Conservation (phyloP, 2,797 vertebrate genomes). For the Catamblyrhynchus diadema region DNA sequence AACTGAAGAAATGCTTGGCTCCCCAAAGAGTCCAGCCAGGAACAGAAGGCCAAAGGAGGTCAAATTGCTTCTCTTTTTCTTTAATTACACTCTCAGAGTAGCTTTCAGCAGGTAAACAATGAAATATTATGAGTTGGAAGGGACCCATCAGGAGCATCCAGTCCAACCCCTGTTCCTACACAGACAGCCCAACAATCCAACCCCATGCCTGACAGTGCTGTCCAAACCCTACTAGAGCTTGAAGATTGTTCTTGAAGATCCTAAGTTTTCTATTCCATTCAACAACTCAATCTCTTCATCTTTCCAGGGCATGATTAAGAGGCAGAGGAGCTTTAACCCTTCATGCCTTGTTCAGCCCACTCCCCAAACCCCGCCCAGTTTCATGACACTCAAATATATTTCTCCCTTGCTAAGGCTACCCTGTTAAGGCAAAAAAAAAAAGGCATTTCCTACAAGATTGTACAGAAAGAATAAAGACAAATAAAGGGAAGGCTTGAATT, state of each 20-base stretch:
- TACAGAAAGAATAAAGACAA: not conserved
- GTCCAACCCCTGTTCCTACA: not conserved
- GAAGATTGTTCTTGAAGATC: not conserved
- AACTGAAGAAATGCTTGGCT: not conserved
- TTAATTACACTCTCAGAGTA: not conserved
- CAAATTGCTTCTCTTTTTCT: not conserved
- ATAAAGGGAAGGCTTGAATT: not conserved
- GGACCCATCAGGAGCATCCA: not conserved
- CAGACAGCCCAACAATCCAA: not conserved
- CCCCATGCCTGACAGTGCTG: not conserved
- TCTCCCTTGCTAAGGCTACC: not conserved
- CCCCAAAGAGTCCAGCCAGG: not conserved
- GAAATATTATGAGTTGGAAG: not conserved
- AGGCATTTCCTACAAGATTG: not conserved
- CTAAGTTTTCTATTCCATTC: not conserved
- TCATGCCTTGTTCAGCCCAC: not conserved
- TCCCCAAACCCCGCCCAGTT: not conserved
- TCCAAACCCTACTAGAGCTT: accelerated
- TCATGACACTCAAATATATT: too few relatives aligned
- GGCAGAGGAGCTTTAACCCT: not conserved
- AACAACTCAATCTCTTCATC: not conserved
- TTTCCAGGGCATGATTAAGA: not conserved
- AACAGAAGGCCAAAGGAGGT: not conserved
- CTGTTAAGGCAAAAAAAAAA: not conserved
- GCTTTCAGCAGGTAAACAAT: not conserved